Conservation (phyloP, 92 coral and sea anemone species). For the Plumapathes pennacea region DNA sequence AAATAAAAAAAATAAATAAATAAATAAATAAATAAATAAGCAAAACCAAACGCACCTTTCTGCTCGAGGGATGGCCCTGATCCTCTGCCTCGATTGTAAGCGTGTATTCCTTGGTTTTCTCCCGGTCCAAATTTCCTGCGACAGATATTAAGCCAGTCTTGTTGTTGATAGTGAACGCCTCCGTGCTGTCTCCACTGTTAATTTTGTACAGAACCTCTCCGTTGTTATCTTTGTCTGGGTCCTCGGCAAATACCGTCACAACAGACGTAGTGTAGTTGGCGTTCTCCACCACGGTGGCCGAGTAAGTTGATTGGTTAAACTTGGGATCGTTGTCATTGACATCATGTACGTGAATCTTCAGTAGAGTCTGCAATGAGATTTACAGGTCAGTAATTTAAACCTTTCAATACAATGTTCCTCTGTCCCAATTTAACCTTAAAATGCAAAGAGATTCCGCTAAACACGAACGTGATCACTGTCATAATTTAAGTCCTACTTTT, state of each 20-base stretch:
- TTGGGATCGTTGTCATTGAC: slow-evolving; percentile 84
- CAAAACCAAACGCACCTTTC: slow-evolving; percentile 63
- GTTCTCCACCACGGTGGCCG: slow-evolving; percentile 56
- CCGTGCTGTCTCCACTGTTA: slow-evolving; percentile 67
- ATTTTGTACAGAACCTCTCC: slow-evolving; percentile 75
- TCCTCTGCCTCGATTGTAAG: slow-evolving; percentile 72
- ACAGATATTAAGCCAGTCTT: slow-evolving; percentile 51
- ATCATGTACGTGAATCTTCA: slow-evolving; percentile 60
- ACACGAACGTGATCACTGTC: too few species aligned
- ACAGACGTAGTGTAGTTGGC: slow-evolving; percentile 46
- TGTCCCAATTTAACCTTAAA: too few species aligned
- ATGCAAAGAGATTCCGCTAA: too few species aligned
- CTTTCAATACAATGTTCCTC: not conserved
- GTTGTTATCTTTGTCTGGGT: slow-evolving; percentile 67
- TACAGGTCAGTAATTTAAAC: not conserved
- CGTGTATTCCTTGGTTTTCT: slow-evolving; percentile 28
- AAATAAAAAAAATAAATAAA: too few species aligned
- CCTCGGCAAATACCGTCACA: slow-evolving; percentile 68
- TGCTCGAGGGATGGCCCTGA: slow-evolving; percentile 70
- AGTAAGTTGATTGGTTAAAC: slow-evolving; percentile 71
- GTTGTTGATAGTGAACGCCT: slow-evolving; percentile 39
- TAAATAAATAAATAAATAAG: too few species aligned
- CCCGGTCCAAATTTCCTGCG: slow-evolving; percentile 57
- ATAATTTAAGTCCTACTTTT: not conserved
- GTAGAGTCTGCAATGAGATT: slow-evolving; percentile 46